Evolutionary conservation across 2,888 invertebrate species (phyloP).

Genomic region (Pyrgus malvae): DNA sequence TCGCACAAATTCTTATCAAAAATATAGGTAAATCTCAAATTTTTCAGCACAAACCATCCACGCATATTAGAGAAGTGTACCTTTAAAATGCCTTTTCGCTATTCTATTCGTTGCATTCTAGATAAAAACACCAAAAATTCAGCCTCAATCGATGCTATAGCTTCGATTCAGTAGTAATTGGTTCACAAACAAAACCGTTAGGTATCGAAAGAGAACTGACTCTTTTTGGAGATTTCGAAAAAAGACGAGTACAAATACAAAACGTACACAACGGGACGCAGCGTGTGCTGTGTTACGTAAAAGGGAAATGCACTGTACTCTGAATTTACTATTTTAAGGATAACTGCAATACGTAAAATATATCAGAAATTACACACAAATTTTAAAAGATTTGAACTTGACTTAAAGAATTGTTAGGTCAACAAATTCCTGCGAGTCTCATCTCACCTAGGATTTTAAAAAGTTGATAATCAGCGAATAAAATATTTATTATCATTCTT

Average conservation of each 20-base stretch:
- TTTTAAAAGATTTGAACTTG: too few relatives aligned
- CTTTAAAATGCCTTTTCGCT: constrained; percentile 5
- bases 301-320: neutral
- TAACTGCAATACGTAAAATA: too few relatives aligned
- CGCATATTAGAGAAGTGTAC: neutral
- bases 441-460: constrained; percentile 60
- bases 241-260: constrained; percentile 10
- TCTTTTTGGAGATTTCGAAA: constrained; percentile 18
- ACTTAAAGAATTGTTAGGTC: neutral
- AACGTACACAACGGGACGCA: constrained; percentile 12
- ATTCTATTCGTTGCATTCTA: constrained; percentile 2
- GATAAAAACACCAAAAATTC: constrained; percentile 11
- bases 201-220: constrained; percentile 20
- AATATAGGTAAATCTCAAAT: too few relatives aligned
- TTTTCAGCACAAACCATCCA: too few relatives aligned
- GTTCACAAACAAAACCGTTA: constrained; percentile 25
- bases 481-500: constrained; percentile 67
- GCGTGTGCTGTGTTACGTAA: constrained; percentile 2
- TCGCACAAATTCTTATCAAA: too few relatives aligned
- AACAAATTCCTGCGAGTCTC: too few relatives aligned
- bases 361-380: too few relatives aligned
- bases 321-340: too few relatives aligned
- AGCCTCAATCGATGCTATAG: constrained; percentile 13
- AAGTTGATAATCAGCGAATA: constrained; percentile 65
- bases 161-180: constrained; percentile 23